phyloP scores from a whole-genome alignment of 2,797 vertebrate genomes.

The Lerista edwardsae region DNA sequence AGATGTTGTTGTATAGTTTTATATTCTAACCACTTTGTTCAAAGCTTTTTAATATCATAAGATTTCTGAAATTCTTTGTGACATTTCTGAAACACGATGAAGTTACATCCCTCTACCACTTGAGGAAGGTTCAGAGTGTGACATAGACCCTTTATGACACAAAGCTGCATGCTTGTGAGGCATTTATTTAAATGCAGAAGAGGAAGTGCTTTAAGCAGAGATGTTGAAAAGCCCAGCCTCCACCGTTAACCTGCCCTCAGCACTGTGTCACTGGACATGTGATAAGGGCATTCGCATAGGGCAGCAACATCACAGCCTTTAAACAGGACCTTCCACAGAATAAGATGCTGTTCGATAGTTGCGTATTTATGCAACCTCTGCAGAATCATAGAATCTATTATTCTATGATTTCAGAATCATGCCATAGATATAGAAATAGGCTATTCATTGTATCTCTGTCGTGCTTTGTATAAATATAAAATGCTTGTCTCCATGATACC shows the following conservation, averaged over 20 bases:
- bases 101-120: too few relatives aligned
- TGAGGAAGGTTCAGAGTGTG: too few relatives aligned
- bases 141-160: too few relatives aligned
- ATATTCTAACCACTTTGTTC: neutral
- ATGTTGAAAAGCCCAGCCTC: neutral
- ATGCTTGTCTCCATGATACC: neutral
- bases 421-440: neutral
- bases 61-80: too few relatives aligned
- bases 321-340: neutral
- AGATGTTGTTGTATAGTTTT: neutral
- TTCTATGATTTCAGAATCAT: neutral
- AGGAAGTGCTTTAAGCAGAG: too few relatives aligned
- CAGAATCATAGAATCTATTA: too few relatives aligned
- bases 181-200: neutral
- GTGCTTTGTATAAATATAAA: neutral
- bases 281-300: neutral
- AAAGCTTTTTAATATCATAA: too few relatives aligned
- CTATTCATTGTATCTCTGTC: neutral
- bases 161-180: too few relatives aligned
- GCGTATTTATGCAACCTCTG: too few relatives aligned
- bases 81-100: too few relatives aligned
- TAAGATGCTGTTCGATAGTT: neutral
- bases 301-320: neutral
- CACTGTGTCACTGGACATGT: neutral
- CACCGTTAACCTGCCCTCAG: neutral